Base-by-base conservation (phyloP, 2,888 invertebrate species). In the Sialis fuliginosa region DNA sequence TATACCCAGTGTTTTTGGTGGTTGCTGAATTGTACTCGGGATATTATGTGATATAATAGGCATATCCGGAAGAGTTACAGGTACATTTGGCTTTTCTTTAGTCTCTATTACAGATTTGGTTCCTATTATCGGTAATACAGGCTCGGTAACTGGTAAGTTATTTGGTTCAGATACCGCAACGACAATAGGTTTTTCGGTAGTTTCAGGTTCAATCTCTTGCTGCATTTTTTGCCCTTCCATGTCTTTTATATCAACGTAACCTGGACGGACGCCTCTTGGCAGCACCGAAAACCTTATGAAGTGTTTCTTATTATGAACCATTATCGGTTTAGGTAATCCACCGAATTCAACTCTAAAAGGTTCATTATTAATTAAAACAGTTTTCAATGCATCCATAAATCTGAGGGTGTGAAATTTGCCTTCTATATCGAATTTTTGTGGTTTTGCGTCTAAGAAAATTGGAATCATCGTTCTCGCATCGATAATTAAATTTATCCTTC, bases 311-410 rank as follows among this genome's bases (percentile, higher is more conserved):
- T 75, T 79, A n/a, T 77, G 74, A 2, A 88, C 68, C 47, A 74
- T 70, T 48, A 88, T 76, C 4, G 86, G 83, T 58, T 83, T 82
- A 0, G 90, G 89, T 48, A 88, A 64, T 33, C 86, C 88, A 22
- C 89, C 90, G 60, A 83, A 91, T 57, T 87, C 83, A 2, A 87
- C 79, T 58, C 77, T 75, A 56, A 82, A 81, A 1, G 82, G 77
- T 54, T 79, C 74, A 42, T 83, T 86, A 58, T 90, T 86, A 47
- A 90, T 77, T 44, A 87, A 64, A 1, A 85, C 84, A 7, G 81
- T 84, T 55, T 75, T 68, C 37, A 90, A 66, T 3, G 81, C 73
- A 59, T 90, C 86, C 30, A 80, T 81, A 60, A 91, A 90, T 55
- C 86, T 78, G 13, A 91, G 66, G 1, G 84, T 79, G 58, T 82